Evolutionary conservation across 1,140 invertebrate genomes (phyloP).

Genomic region (Tetramorium parvispinum): DNA sequence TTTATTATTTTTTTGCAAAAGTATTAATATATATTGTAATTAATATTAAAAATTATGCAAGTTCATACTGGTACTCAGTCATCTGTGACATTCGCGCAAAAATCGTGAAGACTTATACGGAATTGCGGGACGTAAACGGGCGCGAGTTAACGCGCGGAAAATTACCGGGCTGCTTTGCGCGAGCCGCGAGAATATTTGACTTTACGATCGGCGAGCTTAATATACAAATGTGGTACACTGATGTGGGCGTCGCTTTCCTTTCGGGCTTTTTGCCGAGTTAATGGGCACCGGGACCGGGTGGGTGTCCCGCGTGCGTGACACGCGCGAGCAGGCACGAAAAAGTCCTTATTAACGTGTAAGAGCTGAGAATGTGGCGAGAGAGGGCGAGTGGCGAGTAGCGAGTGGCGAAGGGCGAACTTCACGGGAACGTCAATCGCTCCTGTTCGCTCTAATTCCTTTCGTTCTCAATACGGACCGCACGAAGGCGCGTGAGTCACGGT

Average conservation of each 20-base stretch:
- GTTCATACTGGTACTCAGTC: background rate
- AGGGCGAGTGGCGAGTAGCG: constrained; percentile 1
- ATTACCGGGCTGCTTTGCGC: constrained; percentile 58
- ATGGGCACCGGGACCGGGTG: background rate
- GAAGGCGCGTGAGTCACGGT: constrained; percentile 30
- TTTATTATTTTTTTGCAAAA: background rate
- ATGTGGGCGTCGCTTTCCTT: constrained; percentile 10
- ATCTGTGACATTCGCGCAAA: background rate
- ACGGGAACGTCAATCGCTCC: constrained; percentile 11
- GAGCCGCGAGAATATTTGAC: constrained; percentile 57
- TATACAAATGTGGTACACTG: constrained; percentile 10
- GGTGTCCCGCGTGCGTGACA: constrained; percentile 55
- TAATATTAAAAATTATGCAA: background rate
- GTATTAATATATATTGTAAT: background rate
- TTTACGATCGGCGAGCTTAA: constrained; percentile 58
- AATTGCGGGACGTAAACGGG: constrained; percentile 44
- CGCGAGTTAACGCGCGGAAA: constrained; percentile 67
- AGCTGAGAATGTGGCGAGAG: background rate
- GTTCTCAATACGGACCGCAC: constrained; percentile 20
- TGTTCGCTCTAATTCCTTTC: constrained; percentile 37
- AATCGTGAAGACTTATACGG: background rate
- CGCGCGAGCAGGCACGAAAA: constrained; percentile 45
- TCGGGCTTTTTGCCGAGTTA: constrained; percentile 22
- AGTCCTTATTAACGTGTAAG: constrained; percentile 64
- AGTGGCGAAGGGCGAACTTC: constrained; percentile 25